phyloP scores from a whole-genome alignment of 2,888 invertebrate genomes.

The Hydraecia micacea region DNA sequence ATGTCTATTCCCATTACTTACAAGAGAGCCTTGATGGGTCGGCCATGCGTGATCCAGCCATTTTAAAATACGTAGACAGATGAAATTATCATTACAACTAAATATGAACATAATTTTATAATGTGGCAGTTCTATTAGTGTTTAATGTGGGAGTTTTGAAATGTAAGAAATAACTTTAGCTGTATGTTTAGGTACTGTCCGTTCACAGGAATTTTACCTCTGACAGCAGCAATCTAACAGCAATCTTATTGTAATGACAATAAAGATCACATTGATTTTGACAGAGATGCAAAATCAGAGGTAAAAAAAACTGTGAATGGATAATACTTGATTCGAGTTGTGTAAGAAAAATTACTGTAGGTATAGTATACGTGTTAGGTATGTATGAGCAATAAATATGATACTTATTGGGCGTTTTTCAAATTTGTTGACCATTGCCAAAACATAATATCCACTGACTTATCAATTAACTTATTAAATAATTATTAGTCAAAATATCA shows the following conservation, averaged over 20 bases:
- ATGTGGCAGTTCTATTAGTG: slow-evolving; percentile 45
- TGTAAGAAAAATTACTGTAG: slow-evolving; percentile 10
- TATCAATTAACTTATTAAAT: too few species aligned
- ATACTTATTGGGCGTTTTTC: too few species aligned
- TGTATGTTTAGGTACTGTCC: slow-evolving; percentile 8
- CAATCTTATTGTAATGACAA: background rate
- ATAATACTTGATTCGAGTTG: slow-evolving; percentile 4
- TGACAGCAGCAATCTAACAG: background rate
- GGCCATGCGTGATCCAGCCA: slow-evolving; percentile 32
- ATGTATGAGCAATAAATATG: background rate
- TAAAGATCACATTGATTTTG: background rate
- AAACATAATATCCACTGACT: too few species aligned
- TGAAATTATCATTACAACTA: slow-evolving; percentile 53
- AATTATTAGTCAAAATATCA: too few species aligned
- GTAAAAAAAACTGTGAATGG: background rate
- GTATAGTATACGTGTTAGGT: background rate
- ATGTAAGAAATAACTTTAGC: slow-evolving; percentile 9
- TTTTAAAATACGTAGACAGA: slow-evolving; percentile 34
- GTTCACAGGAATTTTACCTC: background rate
- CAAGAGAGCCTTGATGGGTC: slow-evolving; percentile 25
- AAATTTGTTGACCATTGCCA: too few species aligned
- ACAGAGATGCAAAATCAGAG: background rate
- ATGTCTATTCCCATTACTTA: slow-evolving; percentile 55
- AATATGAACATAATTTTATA: slow-evolving; percentile 50
- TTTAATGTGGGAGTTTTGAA: slow-evolving; percentile 27